Conservation (phyloP, 2,888 invertebrate genomes). For the Eledona agricola region DNA sequence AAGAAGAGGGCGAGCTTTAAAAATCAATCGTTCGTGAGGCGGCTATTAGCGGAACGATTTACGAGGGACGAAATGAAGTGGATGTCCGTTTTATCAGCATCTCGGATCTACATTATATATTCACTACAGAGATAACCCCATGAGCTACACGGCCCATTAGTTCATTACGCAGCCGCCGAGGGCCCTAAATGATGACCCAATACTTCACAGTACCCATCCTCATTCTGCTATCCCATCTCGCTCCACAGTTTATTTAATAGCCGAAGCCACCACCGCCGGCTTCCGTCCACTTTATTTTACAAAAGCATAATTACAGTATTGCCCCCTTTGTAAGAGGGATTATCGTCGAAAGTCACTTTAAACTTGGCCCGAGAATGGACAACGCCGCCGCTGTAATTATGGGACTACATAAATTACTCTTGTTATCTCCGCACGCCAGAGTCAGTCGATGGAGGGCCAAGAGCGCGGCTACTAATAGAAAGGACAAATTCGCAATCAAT, state of each 20-base stretch:
- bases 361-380: conserved; percentile 31
- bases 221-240: conserved; percentile 48
- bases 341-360: conserved; percentile 40
- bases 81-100: conserved; percentile 43
- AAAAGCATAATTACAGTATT: conserved; percentile 44
- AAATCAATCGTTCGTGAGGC: conserved; percentile 42
- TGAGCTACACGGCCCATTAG: conserved; percentile 40
- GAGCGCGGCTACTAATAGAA: conserved; percentile 22
- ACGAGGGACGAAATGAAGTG: conserved; percentile 41
- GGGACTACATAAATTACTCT: conserved; percentile 33
- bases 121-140: conserved; percentile 38
- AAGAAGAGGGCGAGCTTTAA: conserved; percentile 28
- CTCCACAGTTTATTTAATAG: conserved; percentile 45
- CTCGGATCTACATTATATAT: conserved; percentile 35
- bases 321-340: conserved; percentile 39
- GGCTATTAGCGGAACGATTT: conserved; percentile 42
- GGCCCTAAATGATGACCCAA: conserved; percentile 49
- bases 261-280: conserved; percentile 41
- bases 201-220: conserved; percentile 49
- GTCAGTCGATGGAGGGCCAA: conserved; percentile 15
- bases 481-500: conserved; percentile 22
- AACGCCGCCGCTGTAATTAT: conserved; percentile 37
- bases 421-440: conserved; percentile 30
- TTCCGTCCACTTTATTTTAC: conserved; percentile 44
- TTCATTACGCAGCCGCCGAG: conserved; percentile 47